phyloP scores from a whole-genome alignment of 2,113 vertebrate species.

The Nycticebus coucang region DNA sequence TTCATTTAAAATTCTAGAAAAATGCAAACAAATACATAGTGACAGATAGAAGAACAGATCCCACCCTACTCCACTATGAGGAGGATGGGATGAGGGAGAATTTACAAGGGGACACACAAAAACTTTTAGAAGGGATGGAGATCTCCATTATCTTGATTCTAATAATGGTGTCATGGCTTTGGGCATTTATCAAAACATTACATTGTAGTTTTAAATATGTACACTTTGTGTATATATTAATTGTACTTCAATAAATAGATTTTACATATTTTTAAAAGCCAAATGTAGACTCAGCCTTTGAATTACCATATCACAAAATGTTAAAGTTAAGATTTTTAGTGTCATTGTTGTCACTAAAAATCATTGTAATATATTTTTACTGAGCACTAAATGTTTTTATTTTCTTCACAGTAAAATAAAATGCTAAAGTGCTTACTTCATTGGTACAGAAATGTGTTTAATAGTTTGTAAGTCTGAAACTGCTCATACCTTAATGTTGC shows the following conservation, averaged over 20 bases:
- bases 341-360: not conserved
- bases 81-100: too few species aligned
- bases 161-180: not conserved
- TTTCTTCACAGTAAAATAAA: slow-evolving; percentile 1
- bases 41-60: not conserved
- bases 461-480: not conserved
- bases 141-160: not conserved
- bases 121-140: not conserved
- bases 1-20: not conserved
- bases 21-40: not conserved
- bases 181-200: not conserved
- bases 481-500: not conserved
- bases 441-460: not conserved
- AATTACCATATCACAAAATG: not conserved
- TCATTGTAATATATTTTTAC: not conserved
- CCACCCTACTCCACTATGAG: too few species aligned
- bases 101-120: not conserved
- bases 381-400: not conserved
- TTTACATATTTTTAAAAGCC: not conserved
- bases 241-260: not conserved
- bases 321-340: not conserved
- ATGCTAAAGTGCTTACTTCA: not conserved
- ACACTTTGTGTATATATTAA: not conserved
- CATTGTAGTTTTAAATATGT: not conserved
- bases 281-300: not conserved